Conservation (phyloP, 2,797 vertebrate genomes). For the Ctenopoma multispine region DNA sequence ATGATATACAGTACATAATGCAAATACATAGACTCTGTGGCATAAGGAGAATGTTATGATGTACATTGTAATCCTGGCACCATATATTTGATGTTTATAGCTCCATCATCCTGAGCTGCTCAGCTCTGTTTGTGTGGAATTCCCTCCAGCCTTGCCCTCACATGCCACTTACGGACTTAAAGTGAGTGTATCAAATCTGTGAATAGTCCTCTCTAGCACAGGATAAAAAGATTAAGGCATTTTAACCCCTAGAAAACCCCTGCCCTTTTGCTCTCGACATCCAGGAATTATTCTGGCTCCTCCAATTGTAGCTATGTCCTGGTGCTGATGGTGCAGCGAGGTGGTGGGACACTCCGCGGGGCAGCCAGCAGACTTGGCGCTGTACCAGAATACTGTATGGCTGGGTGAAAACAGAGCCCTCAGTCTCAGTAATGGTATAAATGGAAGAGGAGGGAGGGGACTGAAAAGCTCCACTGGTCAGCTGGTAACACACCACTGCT, state of each 20-base stretch:
- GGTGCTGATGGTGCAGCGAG: constrained; percentile 53
- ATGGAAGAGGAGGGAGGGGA: constrained; percentile 52
- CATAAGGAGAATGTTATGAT: constrained; percentile 1
- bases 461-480: constrained; percentile 72
- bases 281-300: constrained; percentile 73
- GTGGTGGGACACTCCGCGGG: constrained; percentile 48
- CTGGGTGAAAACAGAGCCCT: constrained; percentile 62
- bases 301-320: constrained; percentile 62
- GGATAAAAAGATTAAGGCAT: constrained; percentile 85
- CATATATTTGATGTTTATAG: constrained; percentile 28
- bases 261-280: constrained; percentile 65
- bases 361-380: constrained; percentile 58
- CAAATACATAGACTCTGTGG: neutral
- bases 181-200: constrained; percentile 80
- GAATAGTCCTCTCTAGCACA: constrained; percentile 76
- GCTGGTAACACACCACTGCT: constrained; percentile 76
- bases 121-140: constrained; percentile 58
- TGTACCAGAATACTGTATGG: constrained; percentile 50
- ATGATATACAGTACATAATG: neutral
- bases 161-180: constrained; percentile 78
- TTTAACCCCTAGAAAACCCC: constrained; percentile 76
- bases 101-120: constrained; percentile 41
- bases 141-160: constrained; percentile 51
- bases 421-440: constrained; percentile 67
- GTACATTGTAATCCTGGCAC: constrained; percentile 27